Evolutionary conservation across 2,113 vertebrate genomes (phyloP).

Genomic region (Gymnorhina tibicen): DNA sequence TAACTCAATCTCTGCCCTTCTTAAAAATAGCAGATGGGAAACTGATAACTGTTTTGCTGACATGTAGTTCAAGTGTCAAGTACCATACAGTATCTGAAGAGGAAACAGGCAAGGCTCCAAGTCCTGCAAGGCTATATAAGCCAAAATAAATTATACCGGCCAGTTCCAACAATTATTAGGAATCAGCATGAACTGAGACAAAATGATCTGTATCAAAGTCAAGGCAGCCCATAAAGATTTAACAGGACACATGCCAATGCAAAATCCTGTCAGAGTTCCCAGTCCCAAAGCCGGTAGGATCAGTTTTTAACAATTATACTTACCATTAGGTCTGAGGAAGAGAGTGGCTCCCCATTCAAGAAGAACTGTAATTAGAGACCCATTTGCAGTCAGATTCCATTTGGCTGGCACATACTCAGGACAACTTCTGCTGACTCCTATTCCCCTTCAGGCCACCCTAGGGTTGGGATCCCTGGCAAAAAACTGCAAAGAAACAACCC

Average conservation of each 20-base stretch:
- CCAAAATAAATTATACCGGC: not conserved
- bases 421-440: constrained; percentile 21
- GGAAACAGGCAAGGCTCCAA: not conserved
- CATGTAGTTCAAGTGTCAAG: not conserved
- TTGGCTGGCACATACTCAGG: not conserved
- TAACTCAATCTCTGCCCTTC: not conserved
- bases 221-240: not conserved
- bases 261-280: not conserved
- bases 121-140: not conserved
- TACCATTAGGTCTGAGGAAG: constrained; percentile 82
- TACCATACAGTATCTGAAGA: not conserved
- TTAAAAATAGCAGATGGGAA: not conserved
- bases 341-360: constrained; percentile 81
- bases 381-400: constrained; percentile 25
- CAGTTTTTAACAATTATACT: constrained; percentile 43
- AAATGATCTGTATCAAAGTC: not conserved
- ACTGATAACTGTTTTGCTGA: not conserved
- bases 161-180: not conserved
- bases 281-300: not conserved
- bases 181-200: not conserved
- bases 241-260: not conserved
- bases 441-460: not conserved
- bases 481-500: constrained; percentile 1
- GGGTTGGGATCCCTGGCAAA: not conserved
- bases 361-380: constrained; percentile 77